Evolutionary conservation across 2,113 vertebrate genomes (phyloP).

Genomic region (Pangasianodon hypophthalmus): DNA sequence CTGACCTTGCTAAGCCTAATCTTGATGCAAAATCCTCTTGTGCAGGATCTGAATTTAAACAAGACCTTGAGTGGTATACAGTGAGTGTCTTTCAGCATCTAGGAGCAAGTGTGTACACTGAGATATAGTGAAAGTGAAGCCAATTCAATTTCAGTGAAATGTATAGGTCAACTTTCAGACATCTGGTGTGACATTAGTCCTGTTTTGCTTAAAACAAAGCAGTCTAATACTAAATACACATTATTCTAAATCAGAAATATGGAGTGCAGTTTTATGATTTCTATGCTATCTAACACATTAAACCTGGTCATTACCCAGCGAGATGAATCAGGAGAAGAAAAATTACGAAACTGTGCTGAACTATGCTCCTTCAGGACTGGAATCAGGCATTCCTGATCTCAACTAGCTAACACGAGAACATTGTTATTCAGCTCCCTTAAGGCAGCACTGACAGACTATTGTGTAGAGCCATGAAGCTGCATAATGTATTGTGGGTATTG

Average conservation of each 20-base stretch:
- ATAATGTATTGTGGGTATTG: slow-evolving; percentile 25
- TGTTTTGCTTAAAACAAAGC: neutral
- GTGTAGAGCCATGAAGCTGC: neutral
- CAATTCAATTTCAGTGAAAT: neutral
- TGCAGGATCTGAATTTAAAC: neutral
- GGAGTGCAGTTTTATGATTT: neutral
- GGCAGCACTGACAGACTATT: slow-evolving; percentile 25
- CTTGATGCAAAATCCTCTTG: neutral
- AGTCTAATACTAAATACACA: neutral
- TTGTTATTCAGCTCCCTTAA: slow-evolving; percentile 23
- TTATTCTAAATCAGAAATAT: neutral
- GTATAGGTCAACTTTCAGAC: neutral
- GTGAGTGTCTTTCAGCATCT: neutral
- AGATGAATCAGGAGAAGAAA: neutral
- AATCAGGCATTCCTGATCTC: slow-evolving; percentile 5
- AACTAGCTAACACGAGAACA: neutral
- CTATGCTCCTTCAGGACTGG: neutral
- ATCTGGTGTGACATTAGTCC: neutral
- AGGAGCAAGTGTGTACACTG: neutral
- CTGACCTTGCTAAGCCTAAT: neutral
- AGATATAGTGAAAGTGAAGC: neutral
- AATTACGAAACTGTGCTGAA: neutral
- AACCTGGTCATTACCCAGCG: neutral
- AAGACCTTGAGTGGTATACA: neutral
- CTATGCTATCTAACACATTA: neutral